A percentile compares a stretch with the other conserved stretches of the same genome.
Evolutionary conservation across 1,140 invertebrate genomes (phyloP).

Genomic region (Drosophila bocki): DNA sequence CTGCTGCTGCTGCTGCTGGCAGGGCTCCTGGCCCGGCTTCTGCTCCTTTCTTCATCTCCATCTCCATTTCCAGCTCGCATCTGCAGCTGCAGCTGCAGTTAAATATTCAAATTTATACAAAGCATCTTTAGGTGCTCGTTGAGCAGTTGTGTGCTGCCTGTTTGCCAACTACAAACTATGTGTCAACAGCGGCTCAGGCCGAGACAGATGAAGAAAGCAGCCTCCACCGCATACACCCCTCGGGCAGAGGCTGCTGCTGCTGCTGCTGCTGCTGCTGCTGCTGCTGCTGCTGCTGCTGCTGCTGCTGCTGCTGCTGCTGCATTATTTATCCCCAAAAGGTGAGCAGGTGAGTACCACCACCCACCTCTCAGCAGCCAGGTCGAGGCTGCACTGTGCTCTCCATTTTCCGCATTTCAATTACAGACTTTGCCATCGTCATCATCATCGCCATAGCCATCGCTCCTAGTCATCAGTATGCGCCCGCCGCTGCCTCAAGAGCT

Average conservation of each 20-base stretch:
- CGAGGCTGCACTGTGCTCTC: conserved; percentile 64
- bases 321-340: conserved; percentile 69
- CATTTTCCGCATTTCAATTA: conserved; percentile 73
- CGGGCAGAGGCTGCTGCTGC: neutral
- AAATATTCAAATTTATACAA: conserved; percentile 83
- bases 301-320: conserved; percentile 48
- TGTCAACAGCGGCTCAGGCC: conserved; percentile 70
- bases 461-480: conserved; percentile 47
- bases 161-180: conserved; percentile 80
- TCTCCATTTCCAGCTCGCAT: conserved; percentile 13
- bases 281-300: conserved; percentile 8
- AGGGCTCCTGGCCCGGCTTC: conserved; percentile 7
- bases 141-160: conserved; percentile 61
- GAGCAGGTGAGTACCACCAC: neutral
- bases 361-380: conserved; percentile 45
- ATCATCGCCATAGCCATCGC: conserved; percentile 10
- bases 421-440: conserved; percentile 46
- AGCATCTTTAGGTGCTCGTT: conserved; percentile 74
- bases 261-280: conserved; percentile 49
- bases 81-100: conserved; percentile 51
- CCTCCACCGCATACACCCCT: conserved; percentile 7
- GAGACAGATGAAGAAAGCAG: conserved; percentile 73
- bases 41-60: conserved; percentile 7
- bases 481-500: conserved; percentile 50
- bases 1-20: conserved; percentile 20